Evolutionary conservation across 2,888 invertebrate genomes (phyloP).

Genomic region (Boloria selene): DNA sequence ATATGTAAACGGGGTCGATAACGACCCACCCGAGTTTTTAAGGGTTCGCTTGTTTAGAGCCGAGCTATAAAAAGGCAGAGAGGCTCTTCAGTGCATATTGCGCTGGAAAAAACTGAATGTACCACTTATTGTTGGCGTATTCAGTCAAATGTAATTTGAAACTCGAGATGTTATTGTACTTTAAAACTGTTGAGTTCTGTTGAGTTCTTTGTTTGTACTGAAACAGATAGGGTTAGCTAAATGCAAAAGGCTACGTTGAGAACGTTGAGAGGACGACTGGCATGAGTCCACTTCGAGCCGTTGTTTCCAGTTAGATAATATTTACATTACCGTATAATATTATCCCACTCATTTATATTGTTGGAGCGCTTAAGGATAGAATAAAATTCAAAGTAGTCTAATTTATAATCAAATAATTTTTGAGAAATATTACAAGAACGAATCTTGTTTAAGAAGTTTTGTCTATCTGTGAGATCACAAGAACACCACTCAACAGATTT

Average conservation of each 20-base stretch:
- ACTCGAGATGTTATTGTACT: conserved; percentile 39
- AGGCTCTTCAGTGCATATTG: conserved; percentile 43
- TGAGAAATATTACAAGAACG: too few species aligned
- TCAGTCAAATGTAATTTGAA: conserved; percentile 40
- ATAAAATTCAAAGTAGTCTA: too few species aligned
- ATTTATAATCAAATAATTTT: too few species aligned
- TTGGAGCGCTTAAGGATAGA: too few species aligned
- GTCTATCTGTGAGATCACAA: too few species aligned
- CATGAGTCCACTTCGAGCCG: conserved; percentile 4
- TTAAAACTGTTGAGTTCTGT: conserved; percentile 28
- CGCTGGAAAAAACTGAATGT: conserved; percentile 43
- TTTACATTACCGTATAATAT: conserved; percentile 12
- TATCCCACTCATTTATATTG: neutral
- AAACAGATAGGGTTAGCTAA: conserved; percentile 15
- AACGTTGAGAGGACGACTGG: conserved; percentile 8
- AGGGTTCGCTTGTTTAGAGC: conserved; percentile 36
- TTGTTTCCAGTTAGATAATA: conserved; percentile 17
- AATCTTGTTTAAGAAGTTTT: too few species aligned
- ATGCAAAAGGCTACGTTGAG: conserved; percentile 14
- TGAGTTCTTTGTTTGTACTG: conserved; percentile 28
- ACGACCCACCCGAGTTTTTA: conserved; percentile 13
- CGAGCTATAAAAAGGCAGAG: conserved; percentile 44
- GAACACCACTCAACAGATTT: too few species aligned
- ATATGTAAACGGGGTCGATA: conserved; percentile 6
- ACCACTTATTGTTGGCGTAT: conserved; percentile 41